These are phyloP conservation scores for Muscicapa adusta DNA, from an alignment of 2,113 vertebrate genomes.

Conservation along the genomic window DNA sequence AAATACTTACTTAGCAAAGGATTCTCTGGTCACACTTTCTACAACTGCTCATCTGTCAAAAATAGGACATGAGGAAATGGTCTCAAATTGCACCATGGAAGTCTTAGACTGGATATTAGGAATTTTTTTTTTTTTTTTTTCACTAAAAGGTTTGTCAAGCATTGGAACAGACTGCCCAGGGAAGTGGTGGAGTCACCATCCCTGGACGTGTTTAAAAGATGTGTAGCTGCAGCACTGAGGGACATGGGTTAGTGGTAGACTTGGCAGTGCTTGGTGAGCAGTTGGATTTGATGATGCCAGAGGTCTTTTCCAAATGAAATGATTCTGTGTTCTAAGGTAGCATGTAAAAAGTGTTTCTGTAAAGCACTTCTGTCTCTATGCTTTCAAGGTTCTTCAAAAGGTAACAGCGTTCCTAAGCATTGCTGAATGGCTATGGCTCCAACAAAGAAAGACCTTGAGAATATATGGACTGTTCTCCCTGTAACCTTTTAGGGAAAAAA, in stretches of 20 bases:
- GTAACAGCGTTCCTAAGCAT: background rate
- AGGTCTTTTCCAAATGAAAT: background rate
- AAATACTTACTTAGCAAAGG: background rate
- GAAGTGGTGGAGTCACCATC: background rate
- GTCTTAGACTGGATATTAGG: background rate
- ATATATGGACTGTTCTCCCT: background rate
- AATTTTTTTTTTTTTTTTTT: background rate
- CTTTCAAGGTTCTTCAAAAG: background rate
- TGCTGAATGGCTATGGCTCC: background rate
- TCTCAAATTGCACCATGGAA: background rate
- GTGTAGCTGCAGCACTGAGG: accelerated
- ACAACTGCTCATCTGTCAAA: background rate
- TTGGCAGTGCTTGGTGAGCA: background rate
- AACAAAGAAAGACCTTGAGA: background rate
- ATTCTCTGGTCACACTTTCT: background rate
- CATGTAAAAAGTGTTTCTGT: background rate
- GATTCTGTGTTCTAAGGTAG: background rate
- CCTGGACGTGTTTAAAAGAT: background rate
- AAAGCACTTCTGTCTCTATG: background rate
- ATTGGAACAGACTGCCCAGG: background rate
- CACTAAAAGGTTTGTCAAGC: accelerated
- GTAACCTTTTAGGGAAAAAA: background rate
- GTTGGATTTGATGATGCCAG: background rate
- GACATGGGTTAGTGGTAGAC: background rate
- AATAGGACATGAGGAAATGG: background rate